A percentile compares a stretch with the other conserved stretches of the same genome.
phyloP scores from a whole-genome alignment of 1,140 invertebrate species.

The Armadillidium nasatum region DNA sequence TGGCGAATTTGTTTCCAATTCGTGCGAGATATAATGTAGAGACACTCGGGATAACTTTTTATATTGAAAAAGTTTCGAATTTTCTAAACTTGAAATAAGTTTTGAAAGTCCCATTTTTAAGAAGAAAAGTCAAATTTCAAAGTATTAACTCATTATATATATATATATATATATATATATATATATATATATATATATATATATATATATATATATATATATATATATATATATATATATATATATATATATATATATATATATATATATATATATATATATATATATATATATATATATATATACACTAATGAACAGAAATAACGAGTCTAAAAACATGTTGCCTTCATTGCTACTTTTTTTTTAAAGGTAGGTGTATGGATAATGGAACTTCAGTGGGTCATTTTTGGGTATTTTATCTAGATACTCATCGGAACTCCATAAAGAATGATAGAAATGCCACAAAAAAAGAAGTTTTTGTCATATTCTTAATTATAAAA shows the following conservation, averaged over 20 bases:
- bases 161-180: slow-evolving; percentile 15
- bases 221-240: slow-evolving; percentile 11
- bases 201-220: slow-evolving; percentile 15
- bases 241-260: slow-evolving; percentile 4
- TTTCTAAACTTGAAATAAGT: not conserved
- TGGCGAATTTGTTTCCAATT: not conserved
- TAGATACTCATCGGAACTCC: no score
- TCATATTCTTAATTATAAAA: no score
- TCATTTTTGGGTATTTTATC: no score
- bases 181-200: slow-evolving; percentile 14
- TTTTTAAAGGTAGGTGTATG: no score
- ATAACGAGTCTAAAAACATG: no score
- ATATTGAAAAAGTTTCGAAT: slow-evolving; percentile 8
- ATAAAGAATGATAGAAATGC: no score
- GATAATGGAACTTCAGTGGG: no score
- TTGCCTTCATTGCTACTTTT: no score
- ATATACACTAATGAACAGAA: not conserved
- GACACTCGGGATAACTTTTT: slow-evolving; percentile 7
- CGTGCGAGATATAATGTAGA: not conserved
- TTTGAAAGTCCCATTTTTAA: not conserved
- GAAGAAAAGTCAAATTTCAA: not conserved
- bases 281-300: slow-evolving; percentile 5
- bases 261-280: not conserved
- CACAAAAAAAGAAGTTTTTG: no score
- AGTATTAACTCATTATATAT: not conserved